These are phyloP conservation scores for Argentina silus DNA, from an alignment of 2,797 vertebrate species.

Conservation along the genomic window DNA sequence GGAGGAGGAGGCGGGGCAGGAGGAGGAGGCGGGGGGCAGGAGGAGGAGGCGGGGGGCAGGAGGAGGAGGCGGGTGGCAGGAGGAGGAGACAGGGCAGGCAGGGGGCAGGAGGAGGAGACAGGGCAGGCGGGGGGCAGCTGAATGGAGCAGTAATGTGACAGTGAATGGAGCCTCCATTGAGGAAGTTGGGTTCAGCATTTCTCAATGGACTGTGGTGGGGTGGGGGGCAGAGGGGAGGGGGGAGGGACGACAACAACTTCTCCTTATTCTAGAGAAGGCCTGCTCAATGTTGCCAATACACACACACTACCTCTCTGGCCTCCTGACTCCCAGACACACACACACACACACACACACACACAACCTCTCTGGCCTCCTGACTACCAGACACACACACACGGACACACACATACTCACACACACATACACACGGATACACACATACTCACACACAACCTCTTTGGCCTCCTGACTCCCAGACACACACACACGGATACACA, in stretches of 20 bases:
- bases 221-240: background rate
- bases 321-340: too few species aligned
- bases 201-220: constrained; percentile 35
- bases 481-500: too few species aligned
- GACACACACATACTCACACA: too few species aligned
- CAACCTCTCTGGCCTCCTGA: background rate
- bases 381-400: background rate
- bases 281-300: background rate
- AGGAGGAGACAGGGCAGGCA: background rate
- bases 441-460: too few species aligned
- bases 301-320: background rate
- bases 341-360: background rate
- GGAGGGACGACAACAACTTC: background rate
- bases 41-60: background rate
- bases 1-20: background rate
- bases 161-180: constrained; percentile 58
- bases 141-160: constrained; percentile 23
- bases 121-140: too few species aligned
- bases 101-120: constrained; percentile 6
- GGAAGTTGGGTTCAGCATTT: constrained; percentile 63
- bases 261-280: background rate
- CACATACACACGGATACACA: background rate
- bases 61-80: background rate
- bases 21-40: background rate
- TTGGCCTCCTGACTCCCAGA: too few species aligned